Conservation (phyloP, 2,888 invertebrate genomes). For the Autographa gamma region DNA sequence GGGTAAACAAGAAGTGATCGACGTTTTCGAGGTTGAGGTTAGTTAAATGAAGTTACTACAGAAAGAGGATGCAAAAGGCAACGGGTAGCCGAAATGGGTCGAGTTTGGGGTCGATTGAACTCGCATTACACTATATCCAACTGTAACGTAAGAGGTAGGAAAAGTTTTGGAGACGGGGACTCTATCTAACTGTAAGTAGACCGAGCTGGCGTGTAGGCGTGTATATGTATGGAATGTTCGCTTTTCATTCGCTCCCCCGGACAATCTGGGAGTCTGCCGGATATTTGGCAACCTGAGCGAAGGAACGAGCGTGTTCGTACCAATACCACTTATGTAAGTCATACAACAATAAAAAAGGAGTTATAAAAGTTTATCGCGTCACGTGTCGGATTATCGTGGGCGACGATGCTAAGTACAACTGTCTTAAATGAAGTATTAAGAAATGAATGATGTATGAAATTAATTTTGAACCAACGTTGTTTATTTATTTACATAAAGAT, state of each 20-base stretch:
- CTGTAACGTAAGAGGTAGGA: constrained; percentile 17
- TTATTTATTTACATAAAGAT: background rate
- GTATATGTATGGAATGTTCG: constrained; percentile 23
- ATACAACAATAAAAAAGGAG: constrained; percentile 32
- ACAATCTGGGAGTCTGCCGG: constrained; percentile 47
- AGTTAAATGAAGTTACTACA: constrained; percentile 24
- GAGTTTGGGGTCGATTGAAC: constrained; percentile 32
- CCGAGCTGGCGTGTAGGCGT: background rate
- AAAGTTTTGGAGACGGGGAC: constrained; percentile 28
- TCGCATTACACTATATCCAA: constrained; percentile 34
- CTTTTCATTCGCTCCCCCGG: constrained; percentile 32
- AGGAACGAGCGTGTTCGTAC: constrained; percentile 7
- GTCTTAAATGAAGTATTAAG: constrained; percentile 13
- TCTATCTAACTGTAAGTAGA: background rate
- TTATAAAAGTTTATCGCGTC: constrained; percentile 33
- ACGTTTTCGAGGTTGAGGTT: constrained; percentile 24
- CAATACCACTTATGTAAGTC: constrained; percentile 21
- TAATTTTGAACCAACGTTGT: no score
- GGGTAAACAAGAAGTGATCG: constrained; percentile 39
- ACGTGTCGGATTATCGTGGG: constrained; percentile 19
- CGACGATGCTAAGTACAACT: background rate
- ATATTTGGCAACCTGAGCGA: constrained; percentile 48
- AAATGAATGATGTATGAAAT: background rate
- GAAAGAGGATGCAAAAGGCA: constrained; percentile 28
- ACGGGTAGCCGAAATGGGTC: constrained; percentile 35